Conservation (phyloP, 2,888 invertebrate species). For the Lasioglossum villosulum region DNA sequence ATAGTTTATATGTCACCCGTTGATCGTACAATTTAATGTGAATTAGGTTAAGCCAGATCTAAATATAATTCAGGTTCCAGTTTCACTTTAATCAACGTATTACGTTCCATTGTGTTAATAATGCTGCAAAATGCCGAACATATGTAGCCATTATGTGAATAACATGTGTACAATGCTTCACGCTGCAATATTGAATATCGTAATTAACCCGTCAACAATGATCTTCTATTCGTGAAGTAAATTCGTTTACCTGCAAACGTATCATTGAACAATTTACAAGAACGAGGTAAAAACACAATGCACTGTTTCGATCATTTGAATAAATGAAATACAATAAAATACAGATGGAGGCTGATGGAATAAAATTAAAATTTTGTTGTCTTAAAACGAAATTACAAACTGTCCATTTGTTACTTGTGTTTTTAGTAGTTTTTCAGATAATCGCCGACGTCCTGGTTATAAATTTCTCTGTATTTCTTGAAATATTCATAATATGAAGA, state of each 20-base stretch:
- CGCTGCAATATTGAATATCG: background rate
- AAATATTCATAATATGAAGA: too few species aligned
- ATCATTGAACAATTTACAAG: background rate
- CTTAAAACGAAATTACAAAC: too few species aligned
- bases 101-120: background rate
- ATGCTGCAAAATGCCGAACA: background rate
- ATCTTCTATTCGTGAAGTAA: background rate
- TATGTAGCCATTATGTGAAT: background rate
- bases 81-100: slow-evolving; percentile 1
- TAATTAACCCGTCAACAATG: background rate
- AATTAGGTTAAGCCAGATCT: background rate
- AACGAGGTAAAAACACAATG: background rate
- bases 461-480: too few species aligned
- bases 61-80: background rate
- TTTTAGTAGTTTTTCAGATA: too few species aligned
- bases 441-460: too few species aligned
- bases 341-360: background rate
- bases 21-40: background rate
- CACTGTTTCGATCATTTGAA: background rate
- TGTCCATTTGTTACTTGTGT: too few species aligned
- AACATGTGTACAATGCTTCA: background rate
- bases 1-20: background rate
- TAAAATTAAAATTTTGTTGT: too few species aligned
- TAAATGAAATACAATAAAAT: background rate
- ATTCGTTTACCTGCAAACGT: background rate